phyloP scores from a whole-genome alignment of 2,888 invertebrate species.

The Chloroclysta siterata region DNA sequence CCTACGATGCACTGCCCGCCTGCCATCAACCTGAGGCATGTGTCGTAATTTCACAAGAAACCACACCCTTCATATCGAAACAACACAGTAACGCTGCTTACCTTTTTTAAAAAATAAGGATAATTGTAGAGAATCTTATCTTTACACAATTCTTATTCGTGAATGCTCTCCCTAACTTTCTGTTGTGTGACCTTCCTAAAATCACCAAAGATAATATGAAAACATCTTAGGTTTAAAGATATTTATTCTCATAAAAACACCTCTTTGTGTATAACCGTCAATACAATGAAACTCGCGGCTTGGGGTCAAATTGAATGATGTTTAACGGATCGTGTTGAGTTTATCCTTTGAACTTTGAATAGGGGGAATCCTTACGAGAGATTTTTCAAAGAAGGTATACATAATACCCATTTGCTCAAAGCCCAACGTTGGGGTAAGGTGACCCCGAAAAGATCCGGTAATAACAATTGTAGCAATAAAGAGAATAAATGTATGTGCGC shows the following conservation, averaged over 20 bases:
- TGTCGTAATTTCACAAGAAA: too few species aligned
- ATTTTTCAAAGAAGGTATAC: not conserved
- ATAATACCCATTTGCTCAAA: not conserved
- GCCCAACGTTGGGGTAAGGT: not conserved
- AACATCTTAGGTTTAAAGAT: too few species aligned
- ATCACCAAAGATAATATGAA: constrained; percentile 2
- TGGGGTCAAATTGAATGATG: constrained; percentile 5
- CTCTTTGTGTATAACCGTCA: too few species aligned
- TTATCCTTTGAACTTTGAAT: constrained; percentile 16
- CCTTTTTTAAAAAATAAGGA: too few species aligned
- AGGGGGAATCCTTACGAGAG: not conserved
- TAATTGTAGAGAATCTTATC: too few species aligned
- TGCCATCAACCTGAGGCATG: too few species aligned
- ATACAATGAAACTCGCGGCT: constrained; percentile 10
- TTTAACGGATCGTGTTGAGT: constrained; percentile 5
- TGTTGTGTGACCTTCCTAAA: constrained; percentile 15
- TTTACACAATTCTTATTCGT: not conserved
- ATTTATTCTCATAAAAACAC: too few species aligned
- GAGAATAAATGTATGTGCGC: not conserved
- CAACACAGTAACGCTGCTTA: too few species aligned
- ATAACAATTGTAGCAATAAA: not conserved
- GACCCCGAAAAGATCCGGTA: not conserved
- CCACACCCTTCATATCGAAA: too few species aligned
- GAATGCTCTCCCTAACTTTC: not conserved
- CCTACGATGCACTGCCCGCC: too few species aligned